phyloP scores from a whole-genome alignment of 2,113 vertebrate genomes.

The Opisthocomus hoazin region DNA sequence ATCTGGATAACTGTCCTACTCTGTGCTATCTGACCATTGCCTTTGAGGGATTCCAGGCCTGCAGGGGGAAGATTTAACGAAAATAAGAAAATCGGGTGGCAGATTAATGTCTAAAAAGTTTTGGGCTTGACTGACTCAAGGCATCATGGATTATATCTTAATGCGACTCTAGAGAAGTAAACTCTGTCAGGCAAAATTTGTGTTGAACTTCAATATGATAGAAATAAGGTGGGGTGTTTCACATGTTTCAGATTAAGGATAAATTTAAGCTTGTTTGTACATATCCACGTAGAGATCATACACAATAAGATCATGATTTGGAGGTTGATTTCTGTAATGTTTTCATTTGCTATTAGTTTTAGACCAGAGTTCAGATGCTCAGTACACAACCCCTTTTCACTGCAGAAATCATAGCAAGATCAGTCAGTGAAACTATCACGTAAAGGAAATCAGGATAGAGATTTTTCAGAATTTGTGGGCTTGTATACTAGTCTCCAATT shows the following conservation, averaged over 20 bases:
- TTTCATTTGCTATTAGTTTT: background rate
- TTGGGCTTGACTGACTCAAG: background rate
- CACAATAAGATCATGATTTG: background rate
- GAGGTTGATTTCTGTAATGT: background rate
- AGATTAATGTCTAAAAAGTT: background rate
- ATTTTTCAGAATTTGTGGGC: constrained; percentile 20
- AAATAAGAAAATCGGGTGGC: background rate
- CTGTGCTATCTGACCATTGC: background rate
- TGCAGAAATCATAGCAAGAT: background rate
- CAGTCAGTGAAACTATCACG: constrained; percentile 7
- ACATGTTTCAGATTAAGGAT: background rate
- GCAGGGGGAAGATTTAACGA: background rate
- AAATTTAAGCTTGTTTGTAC: background rate
- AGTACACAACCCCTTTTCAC: background rate
- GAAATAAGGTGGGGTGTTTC: background rate
- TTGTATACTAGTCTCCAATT: constrained; percentile 21
- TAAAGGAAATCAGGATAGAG: constrained; percentile 23
- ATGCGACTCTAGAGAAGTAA: background rate
- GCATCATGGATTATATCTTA: background rate
- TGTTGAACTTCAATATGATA: background rate
- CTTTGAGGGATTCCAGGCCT: background rate
- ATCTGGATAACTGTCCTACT: background rate
- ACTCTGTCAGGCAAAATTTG: background rate
- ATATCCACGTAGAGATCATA: background rate
- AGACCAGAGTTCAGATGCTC: background rate